Evolutionary conservation across 2,888 invertebrate species (phyloP).

Genomic region (Cylloceria caligata): DNA sequence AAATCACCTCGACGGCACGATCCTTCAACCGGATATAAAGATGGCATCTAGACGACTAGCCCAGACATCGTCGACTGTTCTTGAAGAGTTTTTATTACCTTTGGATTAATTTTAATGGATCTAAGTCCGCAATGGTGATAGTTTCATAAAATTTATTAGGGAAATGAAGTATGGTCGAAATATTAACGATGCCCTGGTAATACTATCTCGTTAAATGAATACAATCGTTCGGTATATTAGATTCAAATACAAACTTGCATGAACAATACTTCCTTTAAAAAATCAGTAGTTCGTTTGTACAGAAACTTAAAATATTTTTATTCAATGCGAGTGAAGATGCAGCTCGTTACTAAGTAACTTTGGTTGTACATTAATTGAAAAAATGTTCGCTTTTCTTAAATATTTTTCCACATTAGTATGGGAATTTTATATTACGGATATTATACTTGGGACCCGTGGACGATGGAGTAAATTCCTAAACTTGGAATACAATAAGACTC

Average conservation of each 20-base stretch:
- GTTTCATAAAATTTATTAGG: not conserved
- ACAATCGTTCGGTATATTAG: too few relatives aligned
- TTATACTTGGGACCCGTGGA: not conserved
- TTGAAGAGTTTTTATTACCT: slow-evolving; percentile 46
- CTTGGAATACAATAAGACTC: not conserved
- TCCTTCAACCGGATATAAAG: slow-evolving; percentile 63
- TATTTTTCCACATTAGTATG: not conserved
- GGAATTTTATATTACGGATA: not conserved
- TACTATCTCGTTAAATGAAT: not conserved
- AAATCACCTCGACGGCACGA: slow-evolving; percentile 71
- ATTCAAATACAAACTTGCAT: not conserved
- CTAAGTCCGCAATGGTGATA: slow-evolving; percentile 1
- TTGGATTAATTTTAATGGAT: slow-evolving; percentile 38
- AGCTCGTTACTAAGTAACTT: too few relatives aligned
- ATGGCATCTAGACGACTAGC: slow-evolving; percentile 55
- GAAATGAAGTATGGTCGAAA: not conserved
- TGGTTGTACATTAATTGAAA: too few relatives aligned
- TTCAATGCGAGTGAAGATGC: too few relatives aligned
- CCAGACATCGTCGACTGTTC: slow-evolving; percentile 46
- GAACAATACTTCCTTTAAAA: not conserved
- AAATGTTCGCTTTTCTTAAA: too few relatives aligned
- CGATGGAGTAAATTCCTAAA: not conserved
- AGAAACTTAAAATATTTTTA: too few relatives aligned
- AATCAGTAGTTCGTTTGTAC: too few relatives aligned
- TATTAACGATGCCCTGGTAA: not conserved